These are phyloP conservation scores for Rafetus swinhoei DNA, from an alignment of 2,113 vertebrate genomes.

Conservation along the genomic window DNA sequence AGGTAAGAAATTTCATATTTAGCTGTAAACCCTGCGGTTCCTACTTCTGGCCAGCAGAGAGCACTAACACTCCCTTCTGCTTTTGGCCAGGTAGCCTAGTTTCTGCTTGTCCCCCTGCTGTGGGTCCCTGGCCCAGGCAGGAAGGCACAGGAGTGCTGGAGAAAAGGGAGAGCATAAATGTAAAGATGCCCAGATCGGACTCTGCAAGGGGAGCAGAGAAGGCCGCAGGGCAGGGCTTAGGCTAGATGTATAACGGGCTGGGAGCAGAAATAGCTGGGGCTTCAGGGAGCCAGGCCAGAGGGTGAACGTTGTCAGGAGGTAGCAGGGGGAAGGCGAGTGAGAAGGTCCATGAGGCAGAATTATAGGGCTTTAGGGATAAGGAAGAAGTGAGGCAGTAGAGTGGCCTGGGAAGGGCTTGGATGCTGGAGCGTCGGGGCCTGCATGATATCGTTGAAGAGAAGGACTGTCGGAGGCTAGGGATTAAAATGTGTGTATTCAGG, in stretches of 20 bases:
- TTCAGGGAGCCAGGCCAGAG: background rate
- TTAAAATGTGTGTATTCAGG: too few relatives aligned
- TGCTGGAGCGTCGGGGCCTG: background rate
- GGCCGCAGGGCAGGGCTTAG: background rate
- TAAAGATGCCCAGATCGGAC: background rate
- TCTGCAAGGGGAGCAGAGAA: background rate
- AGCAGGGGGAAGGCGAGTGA: background rate
- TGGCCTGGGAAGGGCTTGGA: background rate
- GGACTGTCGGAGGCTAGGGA: background rate
- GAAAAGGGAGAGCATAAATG: background rate
- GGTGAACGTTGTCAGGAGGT: background rate
- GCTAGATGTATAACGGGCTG: background rate
- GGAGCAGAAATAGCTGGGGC: too few relatives aligned
- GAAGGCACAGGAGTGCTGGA: background rate
- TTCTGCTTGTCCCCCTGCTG: background rate
- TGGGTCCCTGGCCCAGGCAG: background rate
- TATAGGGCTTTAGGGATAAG: background rate
- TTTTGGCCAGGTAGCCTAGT: background rate
- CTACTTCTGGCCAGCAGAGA: background rate
- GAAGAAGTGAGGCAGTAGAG: background rate
- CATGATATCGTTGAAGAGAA: background rate
- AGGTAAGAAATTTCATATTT: background rate
- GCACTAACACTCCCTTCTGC: background rate
- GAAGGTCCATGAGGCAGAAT: background rate
- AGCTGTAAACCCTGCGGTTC: background rate